These are phyloP conservation scores for Epinephelus moara DNA, from an alignment of 2,113 vertebrate species.

Conservation along the genomic window DNA sequence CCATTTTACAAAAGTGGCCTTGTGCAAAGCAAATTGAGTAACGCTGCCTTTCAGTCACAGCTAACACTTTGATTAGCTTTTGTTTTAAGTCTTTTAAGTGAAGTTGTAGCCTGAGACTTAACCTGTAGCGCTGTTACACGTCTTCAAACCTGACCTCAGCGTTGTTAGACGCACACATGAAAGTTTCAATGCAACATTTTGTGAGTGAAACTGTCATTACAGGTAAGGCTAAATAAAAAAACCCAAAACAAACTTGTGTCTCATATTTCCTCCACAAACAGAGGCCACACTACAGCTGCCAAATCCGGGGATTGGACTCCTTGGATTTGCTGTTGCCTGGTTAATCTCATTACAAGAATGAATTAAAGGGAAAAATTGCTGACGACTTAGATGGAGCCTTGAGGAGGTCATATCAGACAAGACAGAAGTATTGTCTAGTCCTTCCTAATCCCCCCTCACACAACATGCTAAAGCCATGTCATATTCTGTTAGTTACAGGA, in stretches of 20 bases:
- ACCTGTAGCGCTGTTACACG: neutral
- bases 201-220: conserved; percentile 46
- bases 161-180: neutral
- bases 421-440: conserved; percentile 82
- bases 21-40: conserved; percentile 10
- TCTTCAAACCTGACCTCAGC: neutral
- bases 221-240: conserved; percentile 14
- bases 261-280: conserved; percentile 53
- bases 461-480: conserved; percentile 49
- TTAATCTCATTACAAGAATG: conserved; percentile 87
- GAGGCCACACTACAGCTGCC: conserved; percentile 72
- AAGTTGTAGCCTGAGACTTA: neutral
- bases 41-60: conserved; percentile 17
- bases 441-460: conserved; percentile 64
- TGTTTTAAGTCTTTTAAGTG: conserved; percentile 30
- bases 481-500: conserved; percentile 51
- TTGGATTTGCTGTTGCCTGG: conserved; percentile 80
- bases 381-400: conserved; percentile 82
- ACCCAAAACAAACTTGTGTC: conserved; percentile 29
- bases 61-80: conserved; percentile 42
- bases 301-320: conserved; percentile 77
- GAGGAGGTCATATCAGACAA: conserved; percentile 85
- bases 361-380: conserved; percentile 88
- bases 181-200: neutral
- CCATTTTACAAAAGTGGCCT: neutral